phyloP scores from a whole-genome alignment of 2,113 vertebrate species.

The Ornithorhynchus anatinus region DNA sequence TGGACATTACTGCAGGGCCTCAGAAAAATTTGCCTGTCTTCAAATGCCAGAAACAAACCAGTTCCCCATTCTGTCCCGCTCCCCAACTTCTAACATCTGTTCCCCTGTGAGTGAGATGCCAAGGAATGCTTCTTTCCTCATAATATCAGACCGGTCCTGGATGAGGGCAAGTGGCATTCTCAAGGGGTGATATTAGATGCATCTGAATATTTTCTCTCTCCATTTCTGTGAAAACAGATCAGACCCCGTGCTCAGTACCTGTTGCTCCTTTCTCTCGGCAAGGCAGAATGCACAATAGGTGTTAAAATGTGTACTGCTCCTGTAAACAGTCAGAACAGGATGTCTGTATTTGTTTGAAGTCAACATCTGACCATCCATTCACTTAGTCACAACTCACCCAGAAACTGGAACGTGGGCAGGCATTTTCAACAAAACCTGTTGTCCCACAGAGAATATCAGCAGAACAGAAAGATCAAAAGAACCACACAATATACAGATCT shows the following conservation, averaged over 20 bases:
- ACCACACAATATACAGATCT: conserved; percentile 1
- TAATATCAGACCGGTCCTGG: no score
- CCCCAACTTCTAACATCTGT: no score
- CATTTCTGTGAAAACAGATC: neutral
- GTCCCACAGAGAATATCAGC: neutral
- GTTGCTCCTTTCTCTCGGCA: neutral
- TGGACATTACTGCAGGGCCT: no score
- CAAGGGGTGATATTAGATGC: no score
- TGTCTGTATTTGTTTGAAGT: conserved; percentile 1
- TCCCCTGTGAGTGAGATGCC: no score
- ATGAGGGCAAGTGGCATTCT: no score
- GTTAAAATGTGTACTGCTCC: neutral
- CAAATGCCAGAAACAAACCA: no score
- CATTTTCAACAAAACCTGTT: neutral
- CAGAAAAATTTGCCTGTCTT: no score
- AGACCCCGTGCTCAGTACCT: neutral
- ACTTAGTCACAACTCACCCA: neutral
- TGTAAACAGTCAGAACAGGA: conserved; percentile 1
- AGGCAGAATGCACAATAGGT: neutral
- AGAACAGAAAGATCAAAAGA: neutral
- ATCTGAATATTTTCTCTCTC: no score
- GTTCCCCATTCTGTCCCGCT: no score
- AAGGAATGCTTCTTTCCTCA: no score
- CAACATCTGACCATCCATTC: neutral
- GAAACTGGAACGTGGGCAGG: neutral